Evolutionary conservation across 2,888 invertebrate species (phyloP).

Genomic region (Strigamia maritima): DNA sequence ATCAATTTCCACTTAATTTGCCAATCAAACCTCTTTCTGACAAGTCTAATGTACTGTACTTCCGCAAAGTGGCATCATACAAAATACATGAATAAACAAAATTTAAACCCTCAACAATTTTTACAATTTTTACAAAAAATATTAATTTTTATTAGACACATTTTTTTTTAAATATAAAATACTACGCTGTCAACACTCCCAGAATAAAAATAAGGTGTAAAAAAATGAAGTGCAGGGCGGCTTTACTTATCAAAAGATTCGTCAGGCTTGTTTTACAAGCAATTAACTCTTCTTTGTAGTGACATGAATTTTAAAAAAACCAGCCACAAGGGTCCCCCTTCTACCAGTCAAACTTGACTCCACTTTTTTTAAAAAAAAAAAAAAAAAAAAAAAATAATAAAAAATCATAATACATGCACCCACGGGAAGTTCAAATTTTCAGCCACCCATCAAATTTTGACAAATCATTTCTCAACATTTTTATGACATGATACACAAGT

Average conservation of each 20-base stretch:
- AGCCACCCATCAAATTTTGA: conserved; percentile 38
- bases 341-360: conserved; percentile 17
- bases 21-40: conserved; percentile 1
- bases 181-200: not conserved
- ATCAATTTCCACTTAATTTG: conserved; percentile 13
- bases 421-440: conserved; percentile 34
- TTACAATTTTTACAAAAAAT: too few species aligned
- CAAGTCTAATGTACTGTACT: not conserved
- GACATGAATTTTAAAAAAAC: conserved; percentile 34
- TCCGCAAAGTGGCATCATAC: not conserved
- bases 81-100: too few species aligned
- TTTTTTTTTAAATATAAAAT: too few species aligned
- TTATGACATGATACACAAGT: not conserved
- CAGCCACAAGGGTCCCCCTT: conserved; percentile 28
- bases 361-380: conserved; percentile 28
- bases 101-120: too few species aligned
- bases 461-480: conserved; percentile 38
- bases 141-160: too few species aligned
- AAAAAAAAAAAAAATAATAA: conserved; percentile 35
- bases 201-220: not conserved
- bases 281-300: conserved; percentile 34
- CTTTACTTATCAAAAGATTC: conserved; percentile 21
- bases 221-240: conserved; percentile 25
- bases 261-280: conserved; percentile 32
- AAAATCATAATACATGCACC: conserved; percentile 36